These are phyloP conservation scores for Cercopithecus mitis DNA, from an alignment of 2,797 vertebrate species.

Conservation along the genomic window DNA sequence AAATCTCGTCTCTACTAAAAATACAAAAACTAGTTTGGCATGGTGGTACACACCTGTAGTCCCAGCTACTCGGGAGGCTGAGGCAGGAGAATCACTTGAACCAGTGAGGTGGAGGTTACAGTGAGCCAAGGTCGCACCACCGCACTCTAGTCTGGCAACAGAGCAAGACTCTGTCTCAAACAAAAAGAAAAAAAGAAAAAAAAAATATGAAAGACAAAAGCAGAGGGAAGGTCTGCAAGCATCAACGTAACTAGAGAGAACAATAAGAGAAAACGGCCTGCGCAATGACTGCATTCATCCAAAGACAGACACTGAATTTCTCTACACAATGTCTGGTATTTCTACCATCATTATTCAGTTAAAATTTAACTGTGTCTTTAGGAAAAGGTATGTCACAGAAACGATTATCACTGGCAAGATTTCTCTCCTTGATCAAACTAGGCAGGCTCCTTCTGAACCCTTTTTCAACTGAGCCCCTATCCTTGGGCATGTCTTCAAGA, in stretches of 20 bases:
- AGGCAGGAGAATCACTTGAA: not conserved
- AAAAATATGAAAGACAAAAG: not conserved
- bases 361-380: not conserved
- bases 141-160: not conserved
- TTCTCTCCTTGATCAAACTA: not conserved
- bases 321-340: not conserved
- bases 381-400: not conserved
- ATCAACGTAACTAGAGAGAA: not conserved
- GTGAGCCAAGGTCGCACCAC: not conserved
- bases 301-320: not conserved
- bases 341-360: not conserved
- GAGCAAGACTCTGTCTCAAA: not conserved
- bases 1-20: not conserved
- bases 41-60: not conserved
- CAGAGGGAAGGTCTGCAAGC: not conserved
- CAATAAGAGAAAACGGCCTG: not conserved
- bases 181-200: not conserved
- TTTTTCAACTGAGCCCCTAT: not conserved
- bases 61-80: not conserved
- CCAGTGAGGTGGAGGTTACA: not conserved
- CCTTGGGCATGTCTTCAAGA: not conserved
- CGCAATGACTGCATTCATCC: not conserved
- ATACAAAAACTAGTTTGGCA: not conserved
- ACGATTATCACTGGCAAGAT: not conserved
- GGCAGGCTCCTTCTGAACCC: not conserved